Evolutionary conservation across 2,113 vertebrate genomes (phyloP).

Genomic region (Stigmatopora nigra): DNA sequence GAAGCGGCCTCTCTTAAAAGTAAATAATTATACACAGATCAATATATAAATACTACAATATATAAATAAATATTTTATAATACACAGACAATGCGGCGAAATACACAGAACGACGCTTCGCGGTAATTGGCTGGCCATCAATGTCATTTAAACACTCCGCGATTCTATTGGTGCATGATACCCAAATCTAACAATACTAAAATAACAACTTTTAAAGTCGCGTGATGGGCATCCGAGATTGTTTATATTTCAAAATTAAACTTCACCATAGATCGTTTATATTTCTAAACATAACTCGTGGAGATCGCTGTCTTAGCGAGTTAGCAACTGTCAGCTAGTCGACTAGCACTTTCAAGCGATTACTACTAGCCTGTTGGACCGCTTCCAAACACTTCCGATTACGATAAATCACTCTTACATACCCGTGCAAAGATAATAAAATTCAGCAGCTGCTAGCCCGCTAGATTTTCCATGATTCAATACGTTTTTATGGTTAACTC

Average conservation of each 20-base stretch:
- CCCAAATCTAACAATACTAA: background rate
- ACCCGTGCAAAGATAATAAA: conserved; percentile 33
- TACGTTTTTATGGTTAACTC: background rate
- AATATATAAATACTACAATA: background rate
- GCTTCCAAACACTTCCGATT: conserved; percentile 8
- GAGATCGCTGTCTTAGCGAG: background rate
- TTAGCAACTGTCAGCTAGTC: conserved; percentile 10
- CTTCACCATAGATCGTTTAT: background rate
- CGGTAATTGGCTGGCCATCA: conserved; percentile 37
- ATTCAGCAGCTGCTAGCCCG: conserved; percentile 14
- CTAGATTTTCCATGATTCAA: conserved; percentile 29
- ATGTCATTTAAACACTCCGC: conserved; percentile 35
- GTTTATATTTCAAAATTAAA: background rate
- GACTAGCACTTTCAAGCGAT: conserved; percentile 24
- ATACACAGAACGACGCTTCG: conserved; percentile 32
- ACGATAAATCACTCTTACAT: conserved; percentile 13
- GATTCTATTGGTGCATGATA: conserved; percentile 35
- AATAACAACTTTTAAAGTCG: conserved; percentile 2
- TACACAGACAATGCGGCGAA: conserved; percentile 59
- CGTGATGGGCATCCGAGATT: background rate
- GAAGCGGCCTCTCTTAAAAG: no score
- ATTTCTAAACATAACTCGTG: background rate
- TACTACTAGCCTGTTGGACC: conserved; percentile 26
- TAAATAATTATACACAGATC: background rate
- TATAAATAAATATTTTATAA: background rate